Evolutionary conservation across 2,113 vertebrate species (phyloP).

Genomic region (Sander vitreus): DNA sequence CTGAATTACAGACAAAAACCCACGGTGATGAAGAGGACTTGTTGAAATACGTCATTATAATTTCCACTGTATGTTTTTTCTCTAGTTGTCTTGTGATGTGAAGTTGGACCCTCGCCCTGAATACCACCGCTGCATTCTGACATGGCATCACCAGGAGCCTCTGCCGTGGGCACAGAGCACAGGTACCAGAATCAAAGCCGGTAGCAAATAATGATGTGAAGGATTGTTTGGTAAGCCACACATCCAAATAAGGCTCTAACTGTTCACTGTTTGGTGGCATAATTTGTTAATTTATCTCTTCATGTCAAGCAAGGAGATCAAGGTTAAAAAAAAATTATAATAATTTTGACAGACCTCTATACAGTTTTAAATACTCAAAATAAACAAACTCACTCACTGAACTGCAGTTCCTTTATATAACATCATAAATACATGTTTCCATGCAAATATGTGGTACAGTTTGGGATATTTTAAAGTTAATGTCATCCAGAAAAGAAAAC

Average conservation of each 20-base stretch:
- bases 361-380: constrained; percentile 9
- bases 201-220: neutral
- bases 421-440: neutral
- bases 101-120: constrained; percentile 98
- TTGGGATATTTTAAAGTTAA: neutral
- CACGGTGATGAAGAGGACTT: neutral
- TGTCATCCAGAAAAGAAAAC: neutral
- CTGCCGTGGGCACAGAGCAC: constrained; percentile 99
- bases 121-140: constrained; percentile 99
- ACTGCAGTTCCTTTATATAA: neutral
- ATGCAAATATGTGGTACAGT: neutral
- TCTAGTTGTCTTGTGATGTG: constrained; percentile 98
- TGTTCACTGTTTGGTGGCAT: neutral
- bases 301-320: neutral
- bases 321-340: neutral
- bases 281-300: neutral
- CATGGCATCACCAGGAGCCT: constrained; percentile 99
- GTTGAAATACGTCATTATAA: neutral
- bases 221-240: neutral
- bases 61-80: constrained; percentile 21
- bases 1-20: neutral
- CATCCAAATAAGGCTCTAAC: neutral
- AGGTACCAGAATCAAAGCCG: constrained; percentile 83
- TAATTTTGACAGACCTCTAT: neutral
- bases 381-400: neutral